phyloP scores from a whole-genome alignment of 2,797 vertebrate genomes.

The Heteromormyrus szaboi region DNA sequence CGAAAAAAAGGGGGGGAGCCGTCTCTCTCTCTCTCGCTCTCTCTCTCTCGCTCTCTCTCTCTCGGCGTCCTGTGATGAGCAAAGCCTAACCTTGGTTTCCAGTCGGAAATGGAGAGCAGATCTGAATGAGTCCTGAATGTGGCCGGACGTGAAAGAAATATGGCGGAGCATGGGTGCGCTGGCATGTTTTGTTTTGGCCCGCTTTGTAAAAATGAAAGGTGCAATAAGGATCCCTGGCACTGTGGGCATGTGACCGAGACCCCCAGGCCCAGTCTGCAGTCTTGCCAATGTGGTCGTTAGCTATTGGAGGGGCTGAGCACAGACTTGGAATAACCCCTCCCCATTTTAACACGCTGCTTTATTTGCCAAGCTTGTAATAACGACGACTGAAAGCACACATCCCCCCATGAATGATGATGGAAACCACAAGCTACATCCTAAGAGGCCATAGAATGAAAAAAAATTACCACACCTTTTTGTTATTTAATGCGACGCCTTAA shows the following conservation, averaged over 20 bases:
- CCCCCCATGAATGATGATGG: background rate
- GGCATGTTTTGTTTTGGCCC: background rate
- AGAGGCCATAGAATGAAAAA: background rate
- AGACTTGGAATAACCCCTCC: background rate
- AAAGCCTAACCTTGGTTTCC: background rate
- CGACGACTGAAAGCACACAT: background rate
- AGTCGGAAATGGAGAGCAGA: background rate
- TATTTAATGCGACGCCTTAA: background rate
- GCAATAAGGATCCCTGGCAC: background rate
- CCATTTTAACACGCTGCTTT: background rate
- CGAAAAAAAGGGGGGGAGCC: background rate
- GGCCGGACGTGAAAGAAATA: background rate
- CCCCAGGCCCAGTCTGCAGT: background rate
- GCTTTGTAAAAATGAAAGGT: background rate
- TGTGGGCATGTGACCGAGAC: background rate
- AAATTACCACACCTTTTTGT: background rate
- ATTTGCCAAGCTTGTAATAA: background rate
- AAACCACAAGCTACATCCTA: background rate
- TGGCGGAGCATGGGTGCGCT: background rate
- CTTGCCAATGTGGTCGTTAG: background rate
- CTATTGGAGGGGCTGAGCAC: background rate
- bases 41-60: background rate
- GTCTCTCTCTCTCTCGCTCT: background rate
- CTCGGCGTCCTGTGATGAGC: background rate
- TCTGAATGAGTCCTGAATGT: background rate